These are phyloP conservation scores for Hofmannophila pseudospretella DNA, from an alignment of 2,888 invertebrate species.

Conservation along the genomic window DNA sequence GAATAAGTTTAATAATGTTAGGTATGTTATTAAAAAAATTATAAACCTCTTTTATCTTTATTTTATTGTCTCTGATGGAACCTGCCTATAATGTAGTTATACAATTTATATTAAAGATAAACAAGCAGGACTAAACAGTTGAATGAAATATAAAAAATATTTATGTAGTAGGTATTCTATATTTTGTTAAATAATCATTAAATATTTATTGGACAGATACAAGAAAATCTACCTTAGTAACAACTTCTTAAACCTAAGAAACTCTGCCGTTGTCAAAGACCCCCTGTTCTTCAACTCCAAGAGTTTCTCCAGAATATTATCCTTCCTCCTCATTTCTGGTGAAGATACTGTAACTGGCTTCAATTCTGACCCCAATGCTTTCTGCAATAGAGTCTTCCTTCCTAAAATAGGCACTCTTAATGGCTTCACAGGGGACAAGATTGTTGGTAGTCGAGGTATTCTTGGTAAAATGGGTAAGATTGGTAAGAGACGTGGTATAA, in stretches of 20 bases:
- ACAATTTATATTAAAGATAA: too few species aligned
- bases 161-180: too few species aligned
- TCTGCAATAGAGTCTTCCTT: slow-evolving; percentile 26
- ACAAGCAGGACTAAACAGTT: too few species aligned
- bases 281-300: slow-evolving; percentile 39
- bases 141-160: too few species aligned
- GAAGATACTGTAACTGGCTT: slow-evolving; percentile 23
- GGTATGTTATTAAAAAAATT: too few species aligned
- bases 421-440: slow-evolving; percentile 24
- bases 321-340: slow-evolving; percentile 16
- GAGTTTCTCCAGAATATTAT: slow-evolving; percentile 33
- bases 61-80: too few species aligned
- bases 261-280: slow-evolving; percentile 38
- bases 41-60: too few species aligned
- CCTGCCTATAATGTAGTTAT: too few species aligned
- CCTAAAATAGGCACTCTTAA: slow-evolving; percentile 32
- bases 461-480: slow-evolving; percentile 17
- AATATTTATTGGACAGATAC: too few species aligned
- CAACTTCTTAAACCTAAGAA: slow-evolving; percentile 39
- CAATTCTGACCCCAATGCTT: slow-evolving; percentile 28
- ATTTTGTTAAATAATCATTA: too few species aligned
- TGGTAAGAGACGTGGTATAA: slow-evolving; percentile 17
- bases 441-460: slow-evolving; percentile 16
- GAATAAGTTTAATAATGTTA: too few species aligned
- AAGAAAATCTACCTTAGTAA: slow-evolving; percentile 23